phyloP scores from a whole-genome alignment of 1,140 invertebrate genomes.

The Drosophila lini region DNA sequence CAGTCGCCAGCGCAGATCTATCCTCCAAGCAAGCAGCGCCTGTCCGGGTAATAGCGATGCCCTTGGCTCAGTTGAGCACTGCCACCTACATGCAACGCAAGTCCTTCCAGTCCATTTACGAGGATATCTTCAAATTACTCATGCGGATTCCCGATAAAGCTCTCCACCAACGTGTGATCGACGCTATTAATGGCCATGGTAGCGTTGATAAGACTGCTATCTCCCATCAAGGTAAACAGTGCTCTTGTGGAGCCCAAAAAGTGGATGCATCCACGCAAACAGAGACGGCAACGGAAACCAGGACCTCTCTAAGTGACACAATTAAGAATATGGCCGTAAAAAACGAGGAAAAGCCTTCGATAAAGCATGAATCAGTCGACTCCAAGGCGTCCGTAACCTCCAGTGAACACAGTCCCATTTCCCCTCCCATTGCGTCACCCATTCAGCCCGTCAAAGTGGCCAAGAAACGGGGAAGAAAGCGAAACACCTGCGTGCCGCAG shows the following conservation, averaged over 20 bases:
- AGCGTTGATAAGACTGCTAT: constrained; percentile 51
- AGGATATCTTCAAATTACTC: constrained; percentile 71
- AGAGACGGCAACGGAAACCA: neutral
- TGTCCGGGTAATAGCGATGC: constrained; percentile 20
- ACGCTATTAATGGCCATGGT: constrained; percentile 65
- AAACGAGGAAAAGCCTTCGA: neutral
- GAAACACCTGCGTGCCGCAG: constrained; percentile 71
- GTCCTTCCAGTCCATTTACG: constrained; percentile 54
- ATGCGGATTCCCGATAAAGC: constrained; percentile 72
- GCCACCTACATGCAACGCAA: constrained; percentile 67
- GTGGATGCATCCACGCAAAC: constrained; percentile 62
- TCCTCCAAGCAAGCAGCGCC: constrained; percentile 19
- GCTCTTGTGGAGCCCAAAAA: constrained; percentile 40
- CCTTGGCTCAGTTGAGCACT: constrained; percentile 28
- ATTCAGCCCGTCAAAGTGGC: constrained; percentile 14
- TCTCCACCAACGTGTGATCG: constrained; percentile 70
- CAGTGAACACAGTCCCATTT: neutral
- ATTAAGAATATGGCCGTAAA: neutral
- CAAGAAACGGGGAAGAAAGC: constrained; percentile 71
- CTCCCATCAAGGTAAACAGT: constrained; percentile 51
- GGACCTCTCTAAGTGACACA: too few relatives aligned
- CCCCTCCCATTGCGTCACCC: neutral
- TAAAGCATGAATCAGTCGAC: constrained; percentile 6
- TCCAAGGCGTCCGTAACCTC: neutral
- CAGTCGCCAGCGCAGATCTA: constrained; percentile 12